A percentile compares a stretch with the other conserved stretches of the same genome.
Evolutionary conservation across 2,888 invertebrate genomes (phyloP).

Genomic region (Conops quadrifasciatus): DNA sequence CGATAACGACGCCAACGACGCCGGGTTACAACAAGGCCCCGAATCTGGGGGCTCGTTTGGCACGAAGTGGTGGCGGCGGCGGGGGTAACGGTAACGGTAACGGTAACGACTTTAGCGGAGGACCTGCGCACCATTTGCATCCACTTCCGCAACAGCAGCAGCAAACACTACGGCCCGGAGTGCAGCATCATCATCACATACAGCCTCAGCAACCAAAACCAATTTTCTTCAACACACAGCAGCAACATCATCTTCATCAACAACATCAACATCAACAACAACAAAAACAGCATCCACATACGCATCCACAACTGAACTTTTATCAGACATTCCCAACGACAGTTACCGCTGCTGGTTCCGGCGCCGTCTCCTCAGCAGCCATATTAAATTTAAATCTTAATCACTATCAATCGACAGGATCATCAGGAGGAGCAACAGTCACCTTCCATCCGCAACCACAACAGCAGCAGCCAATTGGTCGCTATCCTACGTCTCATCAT

Average conservation of each 20-base stretch:
- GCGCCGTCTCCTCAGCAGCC: conserved; percentile 51
- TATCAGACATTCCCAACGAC: conserved; percentile 51
- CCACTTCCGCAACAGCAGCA: conserved; percentile 48
- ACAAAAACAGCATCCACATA: conserved; percentile 45
- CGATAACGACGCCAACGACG: too few species aligned
- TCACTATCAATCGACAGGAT: conserved; percentile 61
- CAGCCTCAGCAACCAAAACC: conserved; percentile 41
- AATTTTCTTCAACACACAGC: conserved; percentile 46
- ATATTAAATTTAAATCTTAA: conserved; percentile 70
- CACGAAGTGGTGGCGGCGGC: conserved; percentile 52
- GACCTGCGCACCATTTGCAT: conserved; percentile 44
- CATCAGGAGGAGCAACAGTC: conserved; percentile 38
- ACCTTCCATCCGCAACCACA: conserved; percentile 50
- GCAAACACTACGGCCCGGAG: too few species aligned
- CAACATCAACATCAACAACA: conserved; percentile 45
- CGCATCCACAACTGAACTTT: conserved; percentile 56
- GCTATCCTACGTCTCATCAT: conserved; percentile 29
- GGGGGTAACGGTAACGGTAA: too few species aligned
- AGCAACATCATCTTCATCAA: conserved; percentile 47
- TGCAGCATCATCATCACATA: conserved; percentile 50
- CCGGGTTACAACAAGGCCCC: conserved; percentile 61
- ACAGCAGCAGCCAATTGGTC: conserved; percentile 21
- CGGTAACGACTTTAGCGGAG: conserved; percentile 47
- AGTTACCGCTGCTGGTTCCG: conserved; percentile 50
- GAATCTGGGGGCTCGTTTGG: conserved; percentile 62